phyloP scores from a whole-genome alignment of 1,140 invertebrate genomes.

The Bilobella aurantiaca region DNA sequence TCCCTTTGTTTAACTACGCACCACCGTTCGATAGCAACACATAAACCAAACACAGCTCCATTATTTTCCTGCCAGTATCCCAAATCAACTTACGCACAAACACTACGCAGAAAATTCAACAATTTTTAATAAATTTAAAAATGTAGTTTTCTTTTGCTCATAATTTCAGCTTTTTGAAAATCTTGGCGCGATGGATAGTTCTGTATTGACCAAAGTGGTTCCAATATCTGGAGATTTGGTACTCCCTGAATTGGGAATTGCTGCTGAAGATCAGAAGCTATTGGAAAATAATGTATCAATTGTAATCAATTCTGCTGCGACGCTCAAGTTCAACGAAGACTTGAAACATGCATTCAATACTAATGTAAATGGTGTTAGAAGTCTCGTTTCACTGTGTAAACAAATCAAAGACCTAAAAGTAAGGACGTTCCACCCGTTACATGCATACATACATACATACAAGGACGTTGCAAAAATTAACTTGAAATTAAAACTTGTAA shows the following conservation, averaged over 20 bases:
- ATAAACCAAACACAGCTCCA: no score
- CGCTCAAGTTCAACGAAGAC: slow-evolving; percentile 93
- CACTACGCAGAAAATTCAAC: no score
- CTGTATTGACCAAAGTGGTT: slow-evolving; percentile 68
- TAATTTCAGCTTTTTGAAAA: slow-evolving; percentile 68
- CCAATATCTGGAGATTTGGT: slow-evolving; percentile 86
- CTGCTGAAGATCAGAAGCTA: slow-evolving; percentile 57
- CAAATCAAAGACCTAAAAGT: slow-evolving; percentile 73
- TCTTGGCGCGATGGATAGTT: slow-evolving; percentile 60
- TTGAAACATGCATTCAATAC: slow-evolving; percentile 81
- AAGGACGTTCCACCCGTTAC: slow-evolving; percentile 35
- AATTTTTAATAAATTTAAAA: no score
- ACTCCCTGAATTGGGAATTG: slow-evolving; percentile 75
- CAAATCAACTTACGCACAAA: no score
- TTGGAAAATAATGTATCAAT: slow-evolving; percentile 66
- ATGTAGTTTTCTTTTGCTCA: no score
- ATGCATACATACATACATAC: no score
- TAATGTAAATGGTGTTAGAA: slow-evolving; percentile 78
- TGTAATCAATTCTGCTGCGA: slow-evolving; percentile 96
- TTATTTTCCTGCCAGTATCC: no score
- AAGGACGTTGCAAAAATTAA: no score
- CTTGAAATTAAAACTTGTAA: no score
- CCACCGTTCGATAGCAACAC: no score
- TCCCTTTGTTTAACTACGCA: no score
- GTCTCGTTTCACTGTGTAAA: slow-evolving; percentile 71